A percentile compares a stretch with the other conserved stretches of the same genome.
phyloP scores from a whole-genome alignment of 2,797 vertebrate species.

The Xerus rutilus region DNA sequence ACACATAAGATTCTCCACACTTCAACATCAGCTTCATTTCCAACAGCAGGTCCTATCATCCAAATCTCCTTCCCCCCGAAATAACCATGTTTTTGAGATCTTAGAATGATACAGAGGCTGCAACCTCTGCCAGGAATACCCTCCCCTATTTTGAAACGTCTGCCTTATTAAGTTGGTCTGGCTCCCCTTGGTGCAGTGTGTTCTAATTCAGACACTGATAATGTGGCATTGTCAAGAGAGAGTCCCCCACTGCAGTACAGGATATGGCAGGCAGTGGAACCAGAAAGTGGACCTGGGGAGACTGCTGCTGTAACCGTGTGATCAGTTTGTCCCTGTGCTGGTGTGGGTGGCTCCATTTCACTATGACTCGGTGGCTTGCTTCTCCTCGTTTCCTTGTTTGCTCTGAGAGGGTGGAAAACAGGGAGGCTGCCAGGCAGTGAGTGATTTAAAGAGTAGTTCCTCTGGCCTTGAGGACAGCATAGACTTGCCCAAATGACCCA shows the following conservation, averaged over 20 bases:
- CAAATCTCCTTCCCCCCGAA: neutral
- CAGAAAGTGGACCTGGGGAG: neutral
- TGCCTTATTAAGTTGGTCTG: neutral
- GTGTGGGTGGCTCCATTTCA: neutral
- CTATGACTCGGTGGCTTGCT: neutral
- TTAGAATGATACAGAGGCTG: neutral
- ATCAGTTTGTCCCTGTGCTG: neutral
- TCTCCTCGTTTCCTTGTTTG: constrained; percentile 22
- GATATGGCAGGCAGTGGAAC: neutral
- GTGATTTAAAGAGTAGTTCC: neutral
- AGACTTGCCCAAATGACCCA: neutral
- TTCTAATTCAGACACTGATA: neutral
- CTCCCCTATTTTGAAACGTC: neutral
- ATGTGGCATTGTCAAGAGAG: neutral
- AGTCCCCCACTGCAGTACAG: neutral
- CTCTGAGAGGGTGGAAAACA: neutral
- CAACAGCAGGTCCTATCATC: neutral
- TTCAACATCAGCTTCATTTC: neutral
- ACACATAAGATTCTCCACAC: neutral
- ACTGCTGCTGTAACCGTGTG: neutral
- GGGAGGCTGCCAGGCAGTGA: neutral
- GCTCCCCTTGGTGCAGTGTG: neutral
- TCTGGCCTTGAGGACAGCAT: neutral
- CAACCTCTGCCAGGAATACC: neutral
- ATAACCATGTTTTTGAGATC: neutral